phyloP scores from a whole-genome alignment of 2,113 vertebrate species.

The Hypanus sabinus region DNA sequence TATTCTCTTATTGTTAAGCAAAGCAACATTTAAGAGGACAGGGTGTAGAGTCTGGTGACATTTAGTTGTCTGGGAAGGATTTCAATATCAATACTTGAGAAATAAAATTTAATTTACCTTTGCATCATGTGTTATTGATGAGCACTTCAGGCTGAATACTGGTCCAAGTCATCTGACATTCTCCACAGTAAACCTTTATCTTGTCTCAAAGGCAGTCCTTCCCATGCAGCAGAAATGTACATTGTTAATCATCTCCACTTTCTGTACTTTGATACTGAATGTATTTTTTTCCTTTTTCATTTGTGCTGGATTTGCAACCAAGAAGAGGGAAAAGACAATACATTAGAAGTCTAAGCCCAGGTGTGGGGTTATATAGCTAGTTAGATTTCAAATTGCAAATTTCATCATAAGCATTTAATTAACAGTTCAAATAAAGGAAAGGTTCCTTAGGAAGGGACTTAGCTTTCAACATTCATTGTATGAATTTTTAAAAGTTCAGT shows the following conservation, averaged over 20 bases:
- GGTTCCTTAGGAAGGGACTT: background rate
- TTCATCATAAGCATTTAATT: background rate
- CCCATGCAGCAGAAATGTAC: background rate
- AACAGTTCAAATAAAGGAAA: background rate
- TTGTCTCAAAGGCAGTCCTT: background rate
- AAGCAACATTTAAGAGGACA: background rate
- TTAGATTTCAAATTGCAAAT: slow-evolving; percentile 11
- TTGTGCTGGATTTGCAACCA: background rate
- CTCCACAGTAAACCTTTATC: background rate
- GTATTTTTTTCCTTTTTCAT: background rate
- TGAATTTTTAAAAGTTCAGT: background rate
- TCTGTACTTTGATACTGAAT: background rate
- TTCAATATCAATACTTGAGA: background rate
- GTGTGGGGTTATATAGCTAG: background rate
- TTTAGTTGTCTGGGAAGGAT: background rate
- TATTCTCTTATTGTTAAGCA: background rate
- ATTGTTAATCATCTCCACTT: background rate
- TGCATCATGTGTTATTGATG: background rate
- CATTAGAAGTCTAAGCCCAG: background rate
- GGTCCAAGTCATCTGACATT: background rate
- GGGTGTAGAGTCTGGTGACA: background rate
- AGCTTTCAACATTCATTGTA: background rate
- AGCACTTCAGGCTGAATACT: background rate
- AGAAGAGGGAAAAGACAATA: background rate
- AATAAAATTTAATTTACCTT: background rate